phyloP scores from a whole-genome alignment of 2,797 vertebrate genomes.

The Saxicola maurus region DNA sequence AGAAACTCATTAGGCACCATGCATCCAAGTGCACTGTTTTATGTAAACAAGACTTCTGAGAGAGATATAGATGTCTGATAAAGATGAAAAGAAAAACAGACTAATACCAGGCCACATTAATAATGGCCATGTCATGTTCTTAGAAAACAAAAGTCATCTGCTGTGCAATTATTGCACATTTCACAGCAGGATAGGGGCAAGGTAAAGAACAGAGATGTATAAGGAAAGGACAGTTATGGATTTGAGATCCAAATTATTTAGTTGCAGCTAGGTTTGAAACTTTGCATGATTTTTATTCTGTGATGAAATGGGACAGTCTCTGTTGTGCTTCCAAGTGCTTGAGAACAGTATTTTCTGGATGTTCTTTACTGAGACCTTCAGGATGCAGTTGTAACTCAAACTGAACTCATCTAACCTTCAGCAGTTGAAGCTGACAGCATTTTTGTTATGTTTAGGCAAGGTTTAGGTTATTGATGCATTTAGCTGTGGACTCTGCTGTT shows the following conservation, averaged over 20 bases:
- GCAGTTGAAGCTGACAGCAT: neutral
- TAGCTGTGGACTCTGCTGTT: neutral
- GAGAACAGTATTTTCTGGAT: neutral
- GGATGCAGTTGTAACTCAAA: neutral
- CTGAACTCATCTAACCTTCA: neutral
- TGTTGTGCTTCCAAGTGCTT: neutral
- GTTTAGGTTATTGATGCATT: neutral
- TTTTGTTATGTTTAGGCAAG: neutral
- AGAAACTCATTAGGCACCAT: conserved; percentile 68
- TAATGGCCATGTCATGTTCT: conserved; percentile 65
- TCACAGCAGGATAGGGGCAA: conserved; percentile 11
- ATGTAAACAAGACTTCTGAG: conserved; percentile 76
- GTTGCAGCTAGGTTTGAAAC: neutral
- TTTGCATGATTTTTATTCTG: neutral
- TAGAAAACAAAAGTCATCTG: conserved; percentile 54
- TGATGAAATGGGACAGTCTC: neutral
- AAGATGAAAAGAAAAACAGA: conserved; percentile 73
- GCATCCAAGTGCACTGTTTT: conserved; percentile 67
- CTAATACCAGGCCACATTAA: conserved; percentile 67
- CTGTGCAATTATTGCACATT: conserved; percentile 53
- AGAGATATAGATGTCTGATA: conserved; percentile 71
- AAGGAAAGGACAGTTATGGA: neutral
- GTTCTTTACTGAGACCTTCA: neutral
- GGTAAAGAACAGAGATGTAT: neutral
- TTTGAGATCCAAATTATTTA: neutral